phyloP scores from a whole-genome alignment of 1,140 invertebrate genomes.

The Euura saliciscinereae region DNA sequence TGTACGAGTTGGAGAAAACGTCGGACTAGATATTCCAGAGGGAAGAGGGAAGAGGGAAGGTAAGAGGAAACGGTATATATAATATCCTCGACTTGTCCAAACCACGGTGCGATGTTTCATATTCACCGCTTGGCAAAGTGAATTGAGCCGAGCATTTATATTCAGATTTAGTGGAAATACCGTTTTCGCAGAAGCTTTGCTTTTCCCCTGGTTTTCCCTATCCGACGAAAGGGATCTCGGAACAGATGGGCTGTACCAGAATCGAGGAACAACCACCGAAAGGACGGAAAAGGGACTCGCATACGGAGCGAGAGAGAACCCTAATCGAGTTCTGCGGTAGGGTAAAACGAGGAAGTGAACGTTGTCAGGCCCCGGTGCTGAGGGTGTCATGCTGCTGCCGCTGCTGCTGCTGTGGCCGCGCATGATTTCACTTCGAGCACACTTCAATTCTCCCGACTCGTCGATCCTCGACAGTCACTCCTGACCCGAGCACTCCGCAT shows the following conservation, averaged over 20 bases:
- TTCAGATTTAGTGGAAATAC: neutral
- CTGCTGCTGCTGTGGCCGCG: neutral
- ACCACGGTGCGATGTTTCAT: neutral
- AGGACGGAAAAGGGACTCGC: neutral
- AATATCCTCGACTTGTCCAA: neutral
- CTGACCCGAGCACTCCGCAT: constrained; percentile 26
- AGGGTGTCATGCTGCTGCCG: no score
- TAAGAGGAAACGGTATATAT: neutral
- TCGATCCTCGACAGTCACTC: constrained; percentile 14
- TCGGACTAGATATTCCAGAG: neutral
- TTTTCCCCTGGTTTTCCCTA: neutral
- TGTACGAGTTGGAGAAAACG: neutral
- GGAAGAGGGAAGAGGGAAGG: neutral
- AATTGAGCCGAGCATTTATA: constrained; percentile 1
- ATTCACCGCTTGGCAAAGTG: neutral
- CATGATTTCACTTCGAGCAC: constrained; percentile 11
- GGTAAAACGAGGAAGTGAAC: neutral
- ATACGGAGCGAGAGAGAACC: neutral
- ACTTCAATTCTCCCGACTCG: neutral
- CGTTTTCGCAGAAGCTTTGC: neutral
- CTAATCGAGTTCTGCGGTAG: constrained; percentile 9
- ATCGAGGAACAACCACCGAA: neutral
- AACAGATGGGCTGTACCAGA: neutral
- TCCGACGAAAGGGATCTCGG: neutral
- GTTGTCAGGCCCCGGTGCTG: no score